Evolutionary conservation across 2,888 invertebrate species (phyloP).

Genomic region (Palloptera scutellata): DNA sequence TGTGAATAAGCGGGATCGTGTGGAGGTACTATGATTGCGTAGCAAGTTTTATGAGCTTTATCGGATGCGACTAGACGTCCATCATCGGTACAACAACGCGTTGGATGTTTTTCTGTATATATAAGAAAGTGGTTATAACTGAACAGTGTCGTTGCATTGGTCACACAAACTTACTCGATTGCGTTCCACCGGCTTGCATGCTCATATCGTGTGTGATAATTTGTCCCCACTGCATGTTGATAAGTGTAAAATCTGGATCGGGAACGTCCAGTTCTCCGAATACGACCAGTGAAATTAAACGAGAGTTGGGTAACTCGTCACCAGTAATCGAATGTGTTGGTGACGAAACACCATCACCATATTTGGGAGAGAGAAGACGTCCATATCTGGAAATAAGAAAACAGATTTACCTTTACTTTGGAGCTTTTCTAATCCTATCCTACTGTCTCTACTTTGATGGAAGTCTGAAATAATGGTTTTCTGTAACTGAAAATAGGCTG

Average conservation of each 20-base stretch:
- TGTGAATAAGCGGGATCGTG: slow-evolving; percentile 69
- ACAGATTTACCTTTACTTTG: no score
- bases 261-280: slow-evolving; percentile 76
- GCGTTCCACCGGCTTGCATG: slow-evolving; percentile 67
- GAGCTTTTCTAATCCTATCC: no score
- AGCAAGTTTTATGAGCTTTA: slow-evolving; percentile 63
- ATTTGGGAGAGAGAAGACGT: slow-evolving; percentile 64
- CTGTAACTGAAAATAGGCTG: no score
- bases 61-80: slow-evolving; percentile 67
- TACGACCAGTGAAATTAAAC: slow-evolving; percentile 74
- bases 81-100: slow-evolving; percentile 70
- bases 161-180: slow-evolving; percentile 71
- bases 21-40: slow-evolving; percentile 69
- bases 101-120: slow-evolving; percentile 67
- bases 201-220: slow-evolving; percentile 70
- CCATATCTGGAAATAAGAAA: slow-evolving; percentile 56
- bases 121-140: background rate
- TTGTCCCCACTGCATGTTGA: slow-evolving; percentile 74
- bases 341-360: slow-evolving; percentile 66
- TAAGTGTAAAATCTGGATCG: slow-evolving; percentile 78
- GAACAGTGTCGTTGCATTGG: background rate
- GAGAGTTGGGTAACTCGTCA: slow-evolving; percentile 72
- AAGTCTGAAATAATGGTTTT: no score
- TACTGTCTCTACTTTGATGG: no score
- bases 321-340: slow-evolving; percentile 73